These are phyloP conservation scores for Lates calcarifer DNA, from an alignment of 2,113 vertebrate genomes.

Conservation along the genomic window DNA sequence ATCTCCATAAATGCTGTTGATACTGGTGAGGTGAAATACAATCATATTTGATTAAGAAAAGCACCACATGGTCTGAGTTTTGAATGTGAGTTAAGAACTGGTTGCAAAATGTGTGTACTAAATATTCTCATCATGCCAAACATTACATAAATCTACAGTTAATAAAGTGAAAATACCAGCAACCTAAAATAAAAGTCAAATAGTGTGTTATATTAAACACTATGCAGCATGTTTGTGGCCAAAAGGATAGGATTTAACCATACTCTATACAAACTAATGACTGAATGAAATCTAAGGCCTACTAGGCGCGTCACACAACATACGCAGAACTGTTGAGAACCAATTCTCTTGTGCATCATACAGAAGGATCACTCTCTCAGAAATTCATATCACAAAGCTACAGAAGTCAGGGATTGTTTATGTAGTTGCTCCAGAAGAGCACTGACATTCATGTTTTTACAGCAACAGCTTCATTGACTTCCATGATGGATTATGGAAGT, in stretches of 20 bases:
- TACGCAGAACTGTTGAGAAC: constrained; percentile 44
- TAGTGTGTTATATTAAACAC: constrained; percentile 14
- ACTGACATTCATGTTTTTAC: constrained; percentile 53
- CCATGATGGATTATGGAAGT: background rate
- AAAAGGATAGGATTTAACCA: constrained; percentile 33
- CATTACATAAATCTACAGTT: constrained; percentile 13
- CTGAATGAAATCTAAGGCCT: constrained; percentile 57
- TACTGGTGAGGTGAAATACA: constrained; percentile 22
- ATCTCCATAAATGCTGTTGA: background rate
- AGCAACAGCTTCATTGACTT: constrained; percentile 11
- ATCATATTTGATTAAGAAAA: constrained; percentile 42
- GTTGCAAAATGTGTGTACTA: constrained; percentile 12
- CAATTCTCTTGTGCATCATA: constrained; percentile 37
- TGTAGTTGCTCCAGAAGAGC: constrained; percentile 7
- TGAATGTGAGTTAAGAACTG: background rate
- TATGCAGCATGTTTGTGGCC: constrained; percentile 53
- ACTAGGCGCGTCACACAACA: constrained; percentile 53
- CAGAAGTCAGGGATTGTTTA: constrained; percentile 34
- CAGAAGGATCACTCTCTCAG: constrained; percentile 29
- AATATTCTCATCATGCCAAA: constrained; percentile 41
- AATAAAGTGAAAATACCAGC: constrained; percentile 32
- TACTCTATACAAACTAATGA: constrained; percentile 39
- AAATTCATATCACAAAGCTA: constrained; percentile 48
- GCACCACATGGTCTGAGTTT: constrained; percentile 14
- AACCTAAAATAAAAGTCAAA: constrained; percentile 25